Base-by-base conservation (phyloP, 2,888 invertebrate species). In the Hydriomena furcata region DNA sequence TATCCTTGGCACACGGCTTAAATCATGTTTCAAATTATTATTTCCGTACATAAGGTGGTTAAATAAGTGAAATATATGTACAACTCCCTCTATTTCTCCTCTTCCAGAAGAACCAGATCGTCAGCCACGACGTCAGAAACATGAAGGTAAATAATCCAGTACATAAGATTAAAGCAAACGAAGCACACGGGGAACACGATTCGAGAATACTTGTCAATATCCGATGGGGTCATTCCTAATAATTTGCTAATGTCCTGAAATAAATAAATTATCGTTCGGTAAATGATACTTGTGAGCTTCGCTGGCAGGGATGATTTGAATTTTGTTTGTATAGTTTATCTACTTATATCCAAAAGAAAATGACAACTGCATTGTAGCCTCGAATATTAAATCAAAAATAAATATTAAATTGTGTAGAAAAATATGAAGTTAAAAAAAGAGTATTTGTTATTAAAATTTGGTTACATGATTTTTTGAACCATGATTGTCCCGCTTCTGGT, bases 121-220 rank as follows among this genome's bases (percentile, higher is more conserved):
- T 97, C 97, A 87, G 97, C 97, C 74, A 97, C 96, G 77, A 97
- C 97, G 92, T 98, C 97, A 81, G 97, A 97, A 84, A 98, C 97
- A 93, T 98, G 97, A 72, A 98, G 93, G 85, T 98, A 98, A 80
- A 98, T 97, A 88, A 98, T 97, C 98, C 98, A 98, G 92, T 98
- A 98, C 97, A 98, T 97, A 70, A 98, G 94, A 91, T 99, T 99
- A 93, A 99, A 99, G 91, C 98, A 96, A 64, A 99, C 96, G 93
- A 99, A 99, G 92, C 98, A 97, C 73, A 98, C 97, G 45, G 99
- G 99, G 88, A 99, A 99, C 75, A 98, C 95, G 88, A 99, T 97
- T 78, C 99, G 95, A 58, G 99, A 98, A 87, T 99, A 99, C 92
- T 99, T 99, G 94, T 99, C 99, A 89, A 99, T 99, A 91, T 98